Conservation (phyloP, 2,888 invertebrate species). For the Proisotoma minuta region DNA sequence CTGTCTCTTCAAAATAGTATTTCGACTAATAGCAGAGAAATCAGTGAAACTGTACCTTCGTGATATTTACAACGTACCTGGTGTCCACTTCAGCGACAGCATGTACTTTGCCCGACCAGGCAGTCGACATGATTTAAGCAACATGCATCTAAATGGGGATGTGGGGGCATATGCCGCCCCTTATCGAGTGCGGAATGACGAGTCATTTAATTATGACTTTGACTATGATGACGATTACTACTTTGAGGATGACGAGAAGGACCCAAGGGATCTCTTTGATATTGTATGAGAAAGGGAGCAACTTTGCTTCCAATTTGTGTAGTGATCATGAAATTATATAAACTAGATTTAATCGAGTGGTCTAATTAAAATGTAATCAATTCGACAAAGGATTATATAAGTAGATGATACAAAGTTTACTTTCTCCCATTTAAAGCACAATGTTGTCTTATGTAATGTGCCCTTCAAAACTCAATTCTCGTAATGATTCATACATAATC, state of each 20-base stretch:
- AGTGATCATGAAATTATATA: too few relatives aligned
- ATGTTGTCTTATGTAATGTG: too few relatives aligned
- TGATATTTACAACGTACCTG: constrained; percentile 18
- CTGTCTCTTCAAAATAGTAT: constrained; percentile 29
- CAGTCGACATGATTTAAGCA: background rate
- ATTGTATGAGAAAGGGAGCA: constrained; percentile 7
- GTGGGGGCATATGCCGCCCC: background rate
- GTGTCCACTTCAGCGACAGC: constrained; percentile 33
- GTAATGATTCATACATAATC: too few relatives aligned
- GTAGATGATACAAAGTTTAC: too few relatives aligned
- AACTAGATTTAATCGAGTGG: too few relatives aligned
- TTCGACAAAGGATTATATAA: too few relatives aligned
- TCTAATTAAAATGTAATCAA: too few relatives aligned
- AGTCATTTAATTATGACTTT: too few relatives aligned
- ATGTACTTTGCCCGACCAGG: constrained; percentile 27
- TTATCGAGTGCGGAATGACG: background rate
- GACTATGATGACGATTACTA: constrained; percentile 31
- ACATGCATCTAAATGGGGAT: background rate
- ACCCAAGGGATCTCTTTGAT: constrained; percentile 12
- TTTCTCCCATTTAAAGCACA: too few relatives aligned
- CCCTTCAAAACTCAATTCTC: background rate
- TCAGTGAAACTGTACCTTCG: constrained; percentile 31
- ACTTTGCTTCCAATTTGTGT: too few relatives aligned
- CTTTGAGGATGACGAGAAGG: constrained; percentile 24
- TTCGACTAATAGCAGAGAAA: constrained; percentile 31